phyloP scores from a whole-genome alignment of 2,113 vertebrate genomes.

The Lynx canadensis region DNA sequence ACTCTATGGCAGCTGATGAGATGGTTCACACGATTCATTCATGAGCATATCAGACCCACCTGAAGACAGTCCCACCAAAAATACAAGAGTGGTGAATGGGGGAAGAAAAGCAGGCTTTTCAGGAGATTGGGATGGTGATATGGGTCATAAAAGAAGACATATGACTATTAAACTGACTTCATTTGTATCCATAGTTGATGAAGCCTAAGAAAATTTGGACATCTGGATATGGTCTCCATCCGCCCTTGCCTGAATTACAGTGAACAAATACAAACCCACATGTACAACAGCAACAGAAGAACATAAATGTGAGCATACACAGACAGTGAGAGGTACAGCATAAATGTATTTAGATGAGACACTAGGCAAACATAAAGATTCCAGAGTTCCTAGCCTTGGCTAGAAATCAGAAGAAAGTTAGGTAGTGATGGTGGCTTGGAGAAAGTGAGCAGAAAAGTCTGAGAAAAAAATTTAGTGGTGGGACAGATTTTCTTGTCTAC shows the following conservation, averaged over 20 bases:
- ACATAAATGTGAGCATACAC: not conserved
- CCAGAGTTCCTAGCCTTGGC: not conserved
- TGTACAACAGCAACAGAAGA: not conserved
- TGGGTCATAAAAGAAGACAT: not conserved
- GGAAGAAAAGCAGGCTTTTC: not conserved
- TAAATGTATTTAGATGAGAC: not conserved
- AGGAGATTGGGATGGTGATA: not conserved
- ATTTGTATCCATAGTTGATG: not conserved
- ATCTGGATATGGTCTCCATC: not conserved
- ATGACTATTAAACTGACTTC: not conserved
- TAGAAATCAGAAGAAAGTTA: not conserved
- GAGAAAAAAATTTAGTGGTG: not conserved
- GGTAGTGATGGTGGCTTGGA: too few relatives aligned
- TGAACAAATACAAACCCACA: not conserved
- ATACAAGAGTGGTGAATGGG: not conserved
- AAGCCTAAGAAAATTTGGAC: not conserved
- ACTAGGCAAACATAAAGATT: not conserved
- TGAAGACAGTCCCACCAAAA: not conserved
- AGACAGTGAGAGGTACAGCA: not conserved
- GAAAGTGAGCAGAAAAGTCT: not conserved
- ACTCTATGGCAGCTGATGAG: not conserved
- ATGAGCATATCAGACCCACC: not conserved
- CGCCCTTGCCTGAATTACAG: not conserved
- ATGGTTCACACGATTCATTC: not conserved
- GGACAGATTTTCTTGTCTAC: not conserved